Conservation (phyloP, 2,888 invertebrate genomes). For the Lysandra coridon region DNA sequence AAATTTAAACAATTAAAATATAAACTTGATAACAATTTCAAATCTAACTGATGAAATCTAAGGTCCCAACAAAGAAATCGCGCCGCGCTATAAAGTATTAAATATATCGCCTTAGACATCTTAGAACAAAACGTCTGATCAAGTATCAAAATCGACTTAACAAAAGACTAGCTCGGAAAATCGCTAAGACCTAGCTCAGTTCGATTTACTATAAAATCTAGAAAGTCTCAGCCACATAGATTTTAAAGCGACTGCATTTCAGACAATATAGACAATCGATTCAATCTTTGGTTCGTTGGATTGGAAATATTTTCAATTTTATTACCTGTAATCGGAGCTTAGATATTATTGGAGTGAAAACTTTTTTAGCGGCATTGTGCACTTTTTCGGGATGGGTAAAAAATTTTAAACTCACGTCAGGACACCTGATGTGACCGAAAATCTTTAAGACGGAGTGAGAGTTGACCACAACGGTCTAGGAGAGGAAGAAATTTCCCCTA, state of each 20-base stretch:
- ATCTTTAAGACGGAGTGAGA: not conserved
- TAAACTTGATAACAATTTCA: not conserved
- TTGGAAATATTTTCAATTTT: constrained; percentile 7
- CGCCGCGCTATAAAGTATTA: not conserved
- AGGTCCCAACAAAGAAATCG: not conserved
- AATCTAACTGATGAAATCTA: not conserved
- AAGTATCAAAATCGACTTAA: constrained; percentile 21
- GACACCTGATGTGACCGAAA: no score
- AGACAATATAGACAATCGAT: constrained; percentile 7
- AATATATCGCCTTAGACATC: not conserved
- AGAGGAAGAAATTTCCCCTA: not conserved
- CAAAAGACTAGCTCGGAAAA: constrained; percentile 12
- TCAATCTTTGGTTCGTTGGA: not conserved
- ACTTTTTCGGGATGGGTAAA: not conserved
- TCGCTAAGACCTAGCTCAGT: constrained; percentile 6
- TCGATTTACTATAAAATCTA: constrained; percentile 15
- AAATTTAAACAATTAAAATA: not conserved
- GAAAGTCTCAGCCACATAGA: constrained; percentile 1
- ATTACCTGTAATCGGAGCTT: not conserved
- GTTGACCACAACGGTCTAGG: not conserved
- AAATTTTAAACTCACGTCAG: not conserved
- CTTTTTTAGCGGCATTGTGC: not conserved
- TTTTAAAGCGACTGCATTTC: constrained; percentile 6
- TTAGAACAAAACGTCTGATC: constrained; percentile 23
- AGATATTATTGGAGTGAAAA: not conserved